Base-by-base conservation (phyloP, 2,113 vertebrate species). In the Anhinga rufa region DNA sequence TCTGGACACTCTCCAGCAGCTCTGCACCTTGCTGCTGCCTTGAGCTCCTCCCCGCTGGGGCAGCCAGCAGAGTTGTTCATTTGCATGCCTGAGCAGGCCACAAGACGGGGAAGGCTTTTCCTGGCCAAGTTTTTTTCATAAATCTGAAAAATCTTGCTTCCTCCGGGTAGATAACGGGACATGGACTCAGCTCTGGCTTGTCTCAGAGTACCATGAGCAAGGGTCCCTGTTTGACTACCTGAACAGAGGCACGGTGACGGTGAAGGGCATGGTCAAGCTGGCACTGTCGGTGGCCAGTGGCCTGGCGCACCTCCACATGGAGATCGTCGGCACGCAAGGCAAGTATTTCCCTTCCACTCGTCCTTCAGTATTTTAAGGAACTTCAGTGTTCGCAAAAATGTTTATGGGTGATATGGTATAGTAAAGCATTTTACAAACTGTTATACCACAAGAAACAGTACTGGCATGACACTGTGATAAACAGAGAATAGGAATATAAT, bases 121-220 rank as follows among this genome's bases (percentile, higher is more conserved):
- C 84, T 15, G 9, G 48, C 9, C 46, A 1, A 3, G n/a, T 9
- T 9, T 26, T 36, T 58, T 40, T 19, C 9, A 7, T 58, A 42
- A 32, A 58, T 38, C 68, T 85, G 80, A 65, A 46, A 26, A 15
- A 19, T 17, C 46, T 42, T 61, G 7, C 79, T 93, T 94, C 57
- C 22, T 68, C 66, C 3, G 84, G 5, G 51, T 51, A 99, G 99
- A 99, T 98, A 99, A 99, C 2, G 99, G 99, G 65, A 99, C 99
- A 1, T 99, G 99, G 99, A 99, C 99, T 7, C 99, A 99, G 96
- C 99, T 99, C n/a, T 99, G 99, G 99, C 98, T 99, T 31, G 99
- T 99, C 65, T 99, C 99, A 1, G 99, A 99, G 97, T 99, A 99
- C 97, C 99, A 99, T 8, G 99, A 99, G 86, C 98, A 99, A 9